Conservation (phyloP, 1,140 invertebrate genomes). For the Thalassaphorura encarpata region DNA sequence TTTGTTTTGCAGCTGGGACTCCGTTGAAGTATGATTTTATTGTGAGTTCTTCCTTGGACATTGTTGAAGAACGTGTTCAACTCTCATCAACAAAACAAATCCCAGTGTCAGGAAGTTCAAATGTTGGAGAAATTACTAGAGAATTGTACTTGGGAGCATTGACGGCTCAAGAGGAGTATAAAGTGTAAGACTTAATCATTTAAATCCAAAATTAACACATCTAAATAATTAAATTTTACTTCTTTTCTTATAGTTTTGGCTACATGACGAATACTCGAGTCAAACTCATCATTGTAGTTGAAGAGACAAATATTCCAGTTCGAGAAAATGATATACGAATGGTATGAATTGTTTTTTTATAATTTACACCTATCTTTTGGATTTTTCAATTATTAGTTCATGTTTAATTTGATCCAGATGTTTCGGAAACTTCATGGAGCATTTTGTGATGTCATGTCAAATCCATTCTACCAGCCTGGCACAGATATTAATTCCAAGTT, state of each 20-base stretch:
- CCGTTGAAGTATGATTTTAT: conserved; percentile 29
- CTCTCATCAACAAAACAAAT: conserved; percentile 12
- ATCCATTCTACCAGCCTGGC: conserved; percentile 88
- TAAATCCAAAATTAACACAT: not conserved
- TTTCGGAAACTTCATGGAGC: conserved; percentile 80
- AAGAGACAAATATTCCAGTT: conserved; percentile 72
- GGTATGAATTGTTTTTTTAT: conserved; percentile 45
- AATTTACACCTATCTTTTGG: not conserved
- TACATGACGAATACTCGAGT: conserved; percentile 97
- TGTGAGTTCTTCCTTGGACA: conserved; percentile 28
- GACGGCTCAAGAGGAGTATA: conserved; percentile 92
- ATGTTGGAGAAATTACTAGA: conserved; percentile 44
- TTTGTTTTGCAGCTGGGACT: not conserved
- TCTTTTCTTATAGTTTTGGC: conserved; percentile 61
- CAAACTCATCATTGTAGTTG: conserved; percentile 90
- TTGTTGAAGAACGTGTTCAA: conserved; percentile 29
- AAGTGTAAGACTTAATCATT: conserved; percentile 58
- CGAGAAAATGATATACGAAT: conserved; percentile 89
- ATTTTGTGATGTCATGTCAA: conserved; percentile 85
- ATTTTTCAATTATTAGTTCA: not conserved
- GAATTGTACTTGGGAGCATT: conserved; percentile 85
- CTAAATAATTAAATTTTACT: conserved; percentile 28
- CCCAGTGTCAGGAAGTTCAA: not conserved
- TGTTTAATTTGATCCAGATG: conserved; percentile 49
- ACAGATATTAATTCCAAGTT: conserved; percentile 71